Evolutionary conservation across 2,113 vertebrate genomes (phyloP), one percentile per base, ranked within the genome.

Genomic region (Microcebus tavaratra): DNA sequence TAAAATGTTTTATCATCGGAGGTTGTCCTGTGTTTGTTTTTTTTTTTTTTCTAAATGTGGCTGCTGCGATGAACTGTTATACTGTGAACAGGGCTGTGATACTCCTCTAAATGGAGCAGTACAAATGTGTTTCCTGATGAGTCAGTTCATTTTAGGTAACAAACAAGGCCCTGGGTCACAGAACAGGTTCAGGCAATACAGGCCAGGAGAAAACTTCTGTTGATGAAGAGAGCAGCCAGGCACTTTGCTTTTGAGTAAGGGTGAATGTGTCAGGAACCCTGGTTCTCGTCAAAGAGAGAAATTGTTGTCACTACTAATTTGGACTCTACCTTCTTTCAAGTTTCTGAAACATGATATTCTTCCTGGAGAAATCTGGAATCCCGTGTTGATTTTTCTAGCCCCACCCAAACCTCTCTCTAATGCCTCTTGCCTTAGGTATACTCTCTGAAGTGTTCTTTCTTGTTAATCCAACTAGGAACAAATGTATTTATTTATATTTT

Each of bases 121-220:
- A 94, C 97, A 98, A 96, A 97, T 63, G 73, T 75, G 96, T 97
- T 93, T 97, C 96, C 95, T 92, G 84, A 95, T 97, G 96, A 97
- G 81, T 96, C 97, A 94, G 93, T 97, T 95, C 97, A 89, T 98
- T 97, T 97, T 87, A 93, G 97, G 97, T 94, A 97, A 91, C 82
- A 97, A 83, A 92, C 17, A 9, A 97, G 67, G 18, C 76, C 85
- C 96, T 55, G 48, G 91, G 88, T 79, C 95, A 85, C 17, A 94
- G 80, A 50, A 23, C 65, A 91, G 72, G 59, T 93, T 95, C 83
- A 91, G 83, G 95, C 93, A n/a, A 96, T 48, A 25, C 11, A 7
- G 0, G 55, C 42, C 79, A 87, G 78, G 92, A 48, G 92, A 90
- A 96, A 96, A 96, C 76, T 92, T 76, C 92, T 79, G 96, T 94